Evolutionary conservation across 2,113 vertebrate genomes (phyloP).

Genomic region (Apteryx mantelli): DNA sequence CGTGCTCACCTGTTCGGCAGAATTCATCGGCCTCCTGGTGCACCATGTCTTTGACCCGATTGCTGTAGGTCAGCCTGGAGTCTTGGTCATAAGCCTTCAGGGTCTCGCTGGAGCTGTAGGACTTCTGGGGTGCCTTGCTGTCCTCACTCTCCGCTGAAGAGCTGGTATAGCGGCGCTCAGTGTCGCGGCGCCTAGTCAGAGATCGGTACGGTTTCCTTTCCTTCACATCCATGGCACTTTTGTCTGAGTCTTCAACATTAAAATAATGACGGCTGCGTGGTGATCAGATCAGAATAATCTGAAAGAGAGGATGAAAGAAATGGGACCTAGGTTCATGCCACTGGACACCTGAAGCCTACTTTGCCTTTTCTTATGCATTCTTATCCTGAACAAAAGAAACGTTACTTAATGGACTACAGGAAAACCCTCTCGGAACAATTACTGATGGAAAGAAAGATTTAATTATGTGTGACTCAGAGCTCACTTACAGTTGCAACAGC

Average conservation of each 20-base stretch:
- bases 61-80: conserved; percentile 84
- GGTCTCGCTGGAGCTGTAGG: conserved; percentile 99
- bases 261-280: conserved; percentile 67
- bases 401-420: background rate
- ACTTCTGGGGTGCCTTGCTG: conserved; percentile 89
- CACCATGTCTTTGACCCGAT: conserved; percentile 91
- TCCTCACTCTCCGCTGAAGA: conserved; percentile 95
- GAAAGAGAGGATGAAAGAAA: conserved; percentile 8
- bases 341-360: background rate
- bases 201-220: conserved; percentile 97
- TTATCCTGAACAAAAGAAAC: background rate
- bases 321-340: background rate
- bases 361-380: background rate
- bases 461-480: background rate
- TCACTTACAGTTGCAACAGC: background rate
- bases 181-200: conserved; percentile 90
- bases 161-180: conserved; percentile 94
- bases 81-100: conserved; percentile 98
- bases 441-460: background rate
- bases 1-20: conserved; percentile 84
- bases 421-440: conserved; percentile 9
- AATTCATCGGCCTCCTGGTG: conserved; percentile 95
- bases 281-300: conserved; percentile 80
- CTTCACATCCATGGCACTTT: conserved; percentile 94
- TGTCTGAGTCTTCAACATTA: conserved; percentile 81